A percentile compares a stretch with the other conserved stretches of the same genome.
Evolutionary conservation across 2,113 vertebrate genomes (phyloP).

Genomic region (Thamnophis sirtalis): DNA sequence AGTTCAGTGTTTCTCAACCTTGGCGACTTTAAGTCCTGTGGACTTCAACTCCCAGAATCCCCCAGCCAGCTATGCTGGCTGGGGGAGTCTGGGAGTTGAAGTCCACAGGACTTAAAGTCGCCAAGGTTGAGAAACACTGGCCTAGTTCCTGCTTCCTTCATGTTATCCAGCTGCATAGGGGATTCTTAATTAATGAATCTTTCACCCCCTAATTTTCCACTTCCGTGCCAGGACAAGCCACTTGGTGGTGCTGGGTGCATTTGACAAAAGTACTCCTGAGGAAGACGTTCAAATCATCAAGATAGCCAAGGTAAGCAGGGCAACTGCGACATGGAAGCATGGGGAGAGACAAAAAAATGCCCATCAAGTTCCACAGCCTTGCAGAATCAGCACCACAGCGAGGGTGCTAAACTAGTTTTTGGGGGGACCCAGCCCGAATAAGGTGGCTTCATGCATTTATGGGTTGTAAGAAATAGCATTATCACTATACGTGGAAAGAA

Average conservation of each 20-base stretch:
- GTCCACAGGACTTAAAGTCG: too few species aligned
- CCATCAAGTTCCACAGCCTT: not conserved
- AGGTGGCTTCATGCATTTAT: conserved; percentile 69
- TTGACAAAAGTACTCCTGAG: conserved; percentile 66
- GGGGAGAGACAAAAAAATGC: not conserved
- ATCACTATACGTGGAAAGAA: not conserved
- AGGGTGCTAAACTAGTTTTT: conserved; percentile 61
- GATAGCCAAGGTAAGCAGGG: conserved; percentile 75
- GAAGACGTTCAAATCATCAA: conserved; percentile 70
- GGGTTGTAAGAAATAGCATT: conserved; percentile 59
- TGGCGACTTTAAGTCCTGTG: too few species aligned
- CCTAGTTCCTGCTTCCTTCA: not conserved
- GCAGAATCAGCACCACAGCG: not conserved
- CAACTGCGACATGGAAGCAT: not conserved
- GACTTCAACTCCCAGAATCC: too few species aligned
- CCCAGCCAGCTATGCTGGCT: too few species aligned
- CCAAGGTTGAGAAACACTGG: too few species aligned
- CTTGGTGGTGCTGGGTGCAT: conserved; percentile 78
- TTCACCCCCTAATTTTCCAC: not conserved
- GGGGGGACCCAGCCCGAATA: conserved; percentile 68
- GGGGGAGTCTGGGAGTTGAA: too few species aligned
- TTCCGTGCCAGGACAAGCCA: conserved; percentile 68
- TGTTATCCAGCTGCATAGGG: not conserved
- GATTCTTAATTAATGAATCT: too few species aligned
- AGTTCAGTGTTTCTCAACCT: too few species aligned